Percentiles rank a stretch among this genome's conserved stretches.
Conservation (phyloP, 2,888 invertebrate genomes). For the Drosophila infuscata region DNA sequence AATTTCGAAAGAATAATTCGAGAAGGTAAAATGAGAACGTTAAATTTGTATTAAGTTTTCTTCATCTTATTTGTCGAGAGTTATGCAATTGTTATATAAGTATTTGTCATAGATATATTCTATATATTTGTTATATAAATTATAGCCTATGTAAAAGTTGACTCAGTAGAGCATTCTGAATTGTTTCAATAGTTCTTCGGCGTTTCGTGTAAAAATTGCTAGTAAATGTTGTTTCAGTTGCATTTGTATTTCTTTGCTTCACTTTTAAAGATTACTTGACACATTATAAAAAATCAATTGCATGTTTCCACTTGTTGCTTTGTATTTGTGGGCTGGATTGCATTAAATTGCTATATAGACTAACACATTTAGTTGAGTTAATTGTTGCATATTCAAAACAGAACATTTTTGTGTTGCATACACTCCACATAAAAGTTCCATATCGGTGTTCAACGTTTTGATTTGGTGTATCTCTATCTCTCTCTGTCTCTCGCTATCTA, state of each 20-base stretch:
- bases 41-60: constrained; percentile 5
- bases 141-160: constrained; percentile 61
- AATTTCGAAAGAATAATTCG: constrained; percentile 4
- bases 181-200: constrained; percentile 51
- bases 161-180: constrained; percentile 35
- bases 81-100: constrained; percentile 18
- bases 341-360: constrained; percentile 41
- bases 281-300: constrained; percentile 50
- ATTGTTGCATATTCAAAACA: constrained; percentile 46
- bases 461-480: constrained; percentile 34
- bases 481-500: constrained; percentile 1
- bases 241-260: constrained; percentile 1
- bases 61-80: not conserved
- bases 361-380: constrained; percentile 50
- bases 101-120: constrained; percentile 54
- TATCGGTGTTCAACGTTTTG: constrained; percentile 72
- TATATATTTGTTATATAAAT: constrained; percentile 63
- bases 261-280: constrained; percentile 48
- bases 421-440: constrained; percentile 61
- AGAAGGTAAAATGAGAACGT: constrained; percentile 1
- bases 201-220: constrained; percentile 58
- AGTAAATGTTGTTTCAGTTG: constrained; percentile 61
- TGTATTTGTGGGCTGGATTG: constrained; percentile 65
- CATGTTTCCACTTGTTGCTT: constrained; percentile 58
- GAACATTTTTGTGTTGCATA: constrained; percentile 45